phyloP scores from a whole-genome alignment of 1,140 invertebrate genomes.

The Pseudomyrmex flavicornis region DNA sequence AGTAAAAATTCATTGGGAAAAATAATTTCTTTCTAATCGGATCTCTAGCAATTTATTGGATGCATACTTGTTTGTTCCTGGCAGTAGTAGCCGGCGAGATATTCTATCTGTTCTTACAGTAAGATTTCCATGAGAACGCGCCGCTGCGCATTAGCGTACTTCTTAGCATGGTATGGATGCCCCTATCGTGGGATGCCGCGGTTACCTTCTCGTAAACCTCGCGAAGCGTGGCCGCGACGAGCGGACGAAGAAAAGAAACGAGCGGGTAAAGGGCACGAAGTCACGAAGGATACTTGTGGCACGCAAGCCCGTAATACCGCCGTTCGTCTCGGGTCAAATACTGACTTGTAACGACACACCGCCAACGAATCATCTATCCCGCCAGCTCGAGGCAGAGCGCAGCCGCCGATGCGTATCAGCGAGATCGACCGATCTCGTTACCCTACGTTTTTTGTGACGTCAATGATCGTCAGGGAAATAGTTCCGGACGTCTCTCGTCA shows the following conservation, averaged over 20 bases:
- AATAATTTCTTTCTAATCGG: not conserved
- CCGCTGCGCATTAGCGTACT: slow-evolving; percentile 52
- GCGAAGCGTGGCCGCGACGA: slow-evolving; percentile 56
- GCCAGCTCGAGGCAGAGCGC: slow-evolving; percentile 4
- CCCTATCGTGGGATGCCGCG: not conserved
- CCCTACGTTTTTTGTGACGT: not conserved
- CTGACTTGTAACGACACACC: slow-evolving; percentile 65
- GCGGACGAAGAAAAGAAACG: slow-evolving; percentile 25
- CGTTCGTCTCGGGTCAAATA: slow-evolving; percentile 59
- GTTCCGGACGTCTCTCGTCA: slow-evolving; percentile 27
- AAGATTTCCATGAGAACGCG: slow-evolving; percentile 50
- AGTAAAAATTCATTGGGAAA: too few species aligned
- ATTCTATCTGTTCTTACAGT: slow-evolving; percentile 23
- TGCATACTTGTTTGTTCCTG: slow-evolving; percentile 3
- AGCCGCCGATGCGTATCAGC: slow-evolving; percentile 15
- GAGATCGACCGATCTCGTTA: slow-evolving; percentile 41
- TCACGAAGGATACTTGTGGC: slow-evolving; percentile 47
- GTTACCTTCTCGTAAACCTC: slow-evolving; percentile 67
- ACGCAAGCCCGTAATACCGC: slow-evolving; percentile 64
- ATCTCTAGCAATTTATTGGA: slow-evolving; percentile 16
- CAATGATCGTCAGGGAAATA: slow-evolving; percentile 28
- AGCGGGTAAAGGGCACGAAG: slow-evolving; percentile 61
- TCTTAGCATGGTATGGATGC: slow-evolving; percentile 33
- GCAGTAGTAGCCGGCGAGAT: slow-evolving; percentile 8
- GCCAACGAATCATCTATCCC: not conserved